These are phyloP conservation scores for Drosophila lacteicornis DNA, from an alignment of 1,140 invertebrate genomes.

Conservation along the genomic window DNA sequence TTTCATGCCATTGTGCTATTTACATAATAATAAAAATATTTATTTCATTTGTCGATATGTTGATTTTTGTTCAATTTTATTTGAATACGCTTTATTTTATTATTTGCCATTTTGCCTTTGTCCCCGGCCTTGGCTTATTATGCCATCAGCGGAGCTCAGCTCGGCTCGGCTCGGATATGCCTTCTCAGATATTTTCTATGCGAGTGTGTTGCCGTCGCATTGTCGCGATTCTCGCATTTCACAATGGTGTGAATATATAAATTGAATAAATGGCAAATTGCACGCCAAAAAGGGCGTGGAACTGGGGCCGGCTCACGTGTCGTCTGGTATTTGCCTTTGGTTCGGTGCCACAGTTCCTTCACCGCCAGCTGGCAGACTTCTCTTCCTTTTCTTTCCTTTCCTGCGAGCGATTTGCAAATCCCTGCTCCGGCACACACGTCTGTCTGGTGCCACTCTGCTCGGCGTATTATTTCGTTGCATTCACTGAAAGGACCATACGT, in stretches of 20 bases:
- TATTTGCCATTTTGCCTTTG: slow-evolving; percentile 9
- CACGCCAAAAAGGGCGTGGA: slow-evolving; percentile 44
- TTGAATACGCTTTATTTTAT: slow-evolving; percentile 15
- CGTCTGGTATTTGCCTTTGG: slow-evolving; percentile 53
- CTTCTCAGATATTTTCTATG: slow-evolving; percentile 6
- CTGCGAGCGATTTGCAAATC: slow-evolving; percentile 15
- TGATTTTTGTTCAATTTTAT: slow-evolving; percentile 28
- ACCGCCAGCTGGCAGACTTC: slow-evolving; percentile 20
- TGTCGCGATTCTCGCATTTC: slow-evolving; percentile 40
- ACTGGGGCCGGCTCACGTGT: slow-evolving; percentile 55
- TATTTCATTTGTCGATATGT: slow-evolving; percentile 35
- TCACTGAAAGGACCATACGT: slow-evolving; percentile 37
- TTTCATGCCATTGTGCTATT: slow-evolving; percentile 41
- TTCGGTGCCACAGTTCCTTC: slow-evolving; percentile 8
- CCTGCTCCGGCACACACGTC: slow-evolving; percentile 36
- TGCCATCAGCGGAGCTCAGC: slow-evolving; percentile 8
- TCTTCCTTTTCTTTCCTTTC: background rate
- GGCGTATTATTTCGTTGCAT: slow-evolving; percentile 70
- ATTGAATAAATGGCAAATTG: slow-evolving; percentile 82
- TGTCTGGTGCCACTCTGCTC: slow-evolving; percentile 27
- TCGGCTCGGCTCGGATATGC: slow-evolving; percentile 9
- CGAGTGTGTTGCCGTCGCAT: slow-evolving; percentile 25
- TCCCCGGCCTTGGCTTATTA: slow-evolving; percentile 33
- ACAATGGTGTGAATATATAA: slow-evolving; percentile 67
- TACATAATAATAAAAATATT: slow-evolving; percentile 41